Conservation (phyloP, 2,888 invertebrate species). For the Cistogaster globosa region DNA sequence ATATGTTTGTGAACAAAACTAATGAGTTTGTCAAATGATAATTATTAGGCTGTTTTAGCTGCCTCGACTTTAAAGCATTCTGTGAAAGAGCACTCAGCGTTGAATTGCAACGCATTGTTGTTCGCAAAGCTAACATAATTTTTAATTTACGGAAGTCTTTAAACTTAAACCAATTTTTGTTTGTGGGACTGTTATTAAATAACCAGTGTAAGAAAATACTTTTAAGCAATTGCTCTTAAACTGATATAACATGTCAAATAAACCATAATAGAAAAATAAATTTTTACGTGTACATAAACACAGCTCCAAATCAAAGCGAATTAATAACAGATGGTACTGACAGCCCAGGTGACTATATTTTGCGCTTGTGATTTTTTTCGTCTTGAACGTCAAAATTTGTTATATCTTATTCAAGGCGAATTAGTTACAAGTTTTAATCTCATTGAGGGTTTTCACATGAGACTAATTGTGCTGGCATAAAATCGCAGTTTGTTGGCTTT, state of each 20-base stretch:
- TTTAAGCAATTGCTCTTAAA: conserved; percentile 1
- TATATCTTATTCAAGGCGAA: too few relatives aligned
- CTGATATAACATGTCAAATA: conserved; percentile 3
- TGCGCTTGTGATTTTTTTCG: too few relatives aligned
- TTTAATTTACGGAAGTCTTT: background rate
- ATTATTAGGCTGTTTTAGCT: background rate
- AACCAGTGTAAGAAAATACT: background rate
- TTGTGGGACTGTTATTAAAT: conserved; percentile 29
- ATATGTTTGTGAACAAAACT: background rate
- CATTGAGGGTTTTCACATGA: too few relatives aligned
- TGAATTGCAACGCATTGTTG: conserved; percentile 71
- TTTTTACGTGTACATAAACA: background rate
- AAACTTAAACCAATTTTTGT: background rate
- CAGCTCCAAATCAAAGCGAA: too few relatives aligned
- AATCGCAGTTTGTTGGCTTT: too few relatives aligned
- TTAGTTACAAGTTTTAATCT: too few relatives aligned
- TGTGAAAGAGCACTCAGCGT: conserved; percentile 57
- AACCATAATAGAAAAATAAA: background rate
- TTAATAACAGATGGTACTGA: too few relatives aligned
- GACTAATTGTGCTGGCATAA: too few relatives aligned
- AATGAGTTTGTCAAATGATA: background rate
- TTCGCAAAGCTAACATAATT: conserved; percentile 75
- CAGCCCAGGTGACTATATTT: too few relatives aligned
- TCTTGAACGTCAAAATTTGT: too few relatives aligned
- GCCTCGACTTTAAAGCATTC: background rate